Evolutionary conservation across 2,888 invertebrate genomes (phyloP), one percentile per base, ranked within the genome.

Genomic region (Entomobrya multifasciata): DNA sequence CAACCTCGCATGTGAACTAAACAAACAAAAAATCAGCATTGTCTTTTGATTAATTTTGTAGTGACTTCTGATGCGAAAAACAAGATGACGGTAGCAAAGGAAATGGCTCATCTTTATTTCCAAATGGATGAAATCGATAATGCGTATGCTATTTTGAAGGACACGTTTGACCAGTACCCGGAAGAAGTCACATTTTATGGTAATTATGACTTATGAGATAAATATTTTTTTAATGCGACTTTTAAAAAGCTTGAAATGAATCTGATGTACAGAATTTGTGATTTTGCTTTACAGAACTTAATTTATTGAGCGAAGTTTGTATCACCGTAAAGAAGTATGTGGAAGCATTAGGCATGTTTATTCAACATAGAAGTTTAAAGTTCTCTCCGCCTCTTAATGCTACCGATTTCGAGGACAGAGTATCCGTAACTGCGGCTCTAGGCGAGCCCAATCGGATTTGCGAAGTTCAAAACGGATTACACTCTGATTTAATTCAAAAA

Each of bases 271-370:
- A n/a, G n/a, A n/a, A n/a, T n/a, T n/a, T n/a, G n/a, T n/a, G n/a
- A n/a, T n/a, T n/a, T n/a, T n/a, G n/a, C n/a, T n/a, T n/a, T 90
- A 95, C 95, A 93, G 96, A 98, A 92, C 94, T 96, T 5, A 98
- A 98, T 92, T 94, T 97, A 84, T 95, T 96, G 92, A 93, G 97
- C 49, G 98, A 98, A 92, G 93, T 98, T 36, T 93, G 97, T 10
- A 94, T 98, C 81, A 92, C 94, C 1, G 94, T 95, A 80, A 95
- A 95, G 91, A 94, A 95, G 90, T 97, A 95, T 92, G 93, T 94
- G 11, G 94, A 94, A 90, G 95, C 95, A 91, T 92, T 97, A 62
- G 94, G 95, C 91, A 94, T 97, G 88, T 94, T 98, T 91, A 95
- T 95, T 1, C 15, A 62, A 20, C 79, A 86, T 27, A 62, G 62